Percentiles rank a stretch among this genome's conserved stretches.
Evolutionary conservation across 2,113 vertebrate species (phyloP).

Genomic region (Hemiscyllium ocellatum): DNA sequence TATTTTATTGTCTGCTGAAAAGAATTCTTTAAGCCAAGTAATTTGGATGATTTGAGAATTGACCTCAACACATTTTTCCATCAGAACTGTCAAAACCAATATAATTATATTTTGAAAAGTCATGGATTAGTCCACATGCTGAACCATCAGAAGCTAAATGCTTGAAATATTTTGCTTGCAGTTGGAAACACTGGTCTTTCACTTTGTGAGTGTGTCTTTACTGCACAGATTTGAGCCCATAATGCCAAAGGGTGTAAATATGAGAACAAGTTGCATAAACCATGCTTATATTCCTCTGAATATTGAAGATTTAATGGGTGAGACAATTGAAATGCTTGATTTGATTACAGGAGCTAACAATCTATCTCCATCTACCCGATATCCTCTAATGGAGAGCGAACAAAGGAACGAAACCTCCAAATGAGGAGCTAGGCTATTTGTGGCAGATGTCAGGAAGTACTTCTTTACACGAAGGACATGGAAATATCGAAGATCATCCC

Average conservation of each 20-base stretch:
- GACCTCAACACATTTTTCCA: neutral
- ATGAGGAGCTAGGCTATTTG: too few species aligned
- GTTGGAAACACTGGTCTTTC: neutral
- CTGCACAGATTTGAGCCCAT: neutral
- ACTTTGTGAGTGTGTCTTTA: neutral
- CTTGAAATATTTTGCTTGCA: neutral
- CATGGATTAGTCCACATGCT: neutral
- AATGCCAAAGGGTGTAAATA: neutral
- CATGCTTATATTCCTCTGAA: too few species aligned
- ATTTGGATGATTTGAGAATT: neutral
- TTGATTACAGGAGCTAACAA: neutral
- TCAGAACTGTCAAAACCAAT: neutral
- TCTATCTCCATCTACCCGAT: too few species aligned
- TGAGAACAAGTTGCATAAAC: neutral
- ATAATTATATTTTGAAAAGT: neutral
- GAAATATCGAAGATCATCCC: too few species aligned
- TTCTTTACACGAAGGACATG: too few species aligned
- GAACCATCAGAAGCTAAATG: neutral
- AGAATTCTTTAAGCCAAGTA: neutral
- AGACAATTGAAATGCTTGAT: too few species aligned
- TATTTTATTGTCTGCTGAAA: neutral
- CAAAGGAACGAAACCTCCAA: too few species aligned
- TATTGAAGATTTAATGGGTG: too few species aligned
- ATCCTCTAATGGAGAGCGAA: too few species aligned
- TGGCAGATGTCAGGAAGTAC: too few species aligned